Conservation (phyloP, 1,140 invertebrate species). For the Notospermus geniculatus region DNA sequence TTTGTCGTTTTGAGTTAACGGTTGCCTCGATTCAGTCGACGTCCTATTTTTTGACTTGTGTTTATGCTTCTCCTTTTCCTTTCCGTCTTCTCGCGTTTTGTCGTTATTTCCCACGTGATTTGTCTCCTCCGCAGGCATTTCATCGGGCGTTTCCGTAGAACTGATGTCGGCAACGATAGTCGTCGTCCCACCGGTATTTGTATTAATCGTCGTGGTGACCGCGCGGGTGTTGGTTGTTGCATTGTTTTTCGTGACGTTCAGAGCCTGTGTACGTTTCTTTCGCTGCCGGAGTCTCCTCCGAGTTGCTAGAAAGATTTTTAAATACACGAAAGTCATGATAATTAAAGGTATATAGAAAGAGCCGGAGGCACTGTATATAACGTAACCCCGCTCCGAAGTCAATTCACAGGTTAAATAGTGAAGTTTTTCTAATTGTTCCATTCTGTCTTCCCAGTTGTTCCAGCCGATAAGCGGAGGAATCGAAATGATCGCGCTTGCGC, state of each 20-base stretch:
- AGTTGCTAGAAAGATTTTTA: constrained; percentile 35
- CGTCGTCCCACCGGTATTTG: neutral
- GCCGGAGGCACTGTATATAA: constrained; percentile 49
- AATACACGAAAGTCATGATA: constrained; percentile 54
- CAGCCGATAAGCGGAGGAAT: constrained; percentile 92
- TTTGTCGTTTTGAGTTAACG: constrained; percentile 2
- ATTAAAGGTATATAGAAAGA: constrained; percentile 57
- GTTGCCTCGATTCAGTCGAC: neutral
- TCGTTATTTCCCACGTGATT: neutral
- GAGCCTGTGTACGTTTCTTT: constrained; percentile 13
- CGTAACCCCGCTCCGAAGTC: constrained; percentile 50
- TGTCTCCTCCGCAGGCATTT: neutral
- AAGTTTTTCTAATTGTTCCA: constrained; percentile 6
- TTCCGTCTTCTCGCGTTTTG: neutral
- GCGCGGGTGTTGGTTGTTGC: neutral
- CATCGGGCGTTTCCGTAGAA: neutral
- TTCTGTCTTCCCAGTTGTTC: constrained; percentile 48
- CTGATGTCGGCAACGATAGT: neutral
- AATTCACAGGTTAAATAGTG: constrained; percentile 35
- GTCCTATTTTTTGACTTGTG: neutral
- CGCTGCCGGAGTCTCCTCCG: constrained; percentile 24
- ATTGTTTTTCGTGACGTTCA: neutral
- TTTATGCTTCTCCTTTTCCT: neutral
- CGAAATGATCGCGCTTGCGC: constrained; percentile 82
- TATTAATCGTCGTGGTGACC: neutral